Conservation (phyloP, 1,140 invertebrate genomes). For the Rhopalosiphum maidis region DNA sequence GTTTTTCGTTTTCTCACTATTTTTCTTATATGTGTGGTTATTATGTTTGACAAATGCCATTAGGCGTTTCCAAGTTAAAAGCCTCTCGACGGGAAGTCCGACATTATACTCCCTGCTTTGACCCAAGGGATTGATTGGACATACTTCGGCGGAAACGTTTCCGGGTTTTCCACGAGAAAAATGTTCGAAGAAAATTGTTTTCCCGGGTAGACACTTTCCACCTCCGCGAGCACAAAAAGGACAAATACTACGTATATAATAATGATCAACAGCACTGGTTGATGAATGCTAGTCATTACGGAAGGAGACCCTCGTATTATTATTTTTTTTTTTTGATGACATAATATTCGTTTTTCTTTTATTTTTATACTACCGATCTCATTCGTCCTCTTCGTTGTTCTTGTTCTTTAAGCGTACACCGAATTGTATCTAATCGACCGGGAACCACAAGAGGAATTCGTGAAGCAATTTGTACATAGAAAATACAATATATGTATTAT, state of each 20-base stretch:
- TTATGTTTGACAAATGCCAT: slow-evolving; percentile 57
- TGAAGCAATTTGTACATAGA: slow-evolving; percentile 22
- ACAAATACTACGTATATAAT: slow-evolving; percentile 49
- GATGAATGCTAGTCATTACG: slow-evolving; percentile 55
- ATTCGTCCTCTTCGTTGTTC: not conserved
- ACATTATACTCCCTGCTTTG: slow-evolving; percentile 30
- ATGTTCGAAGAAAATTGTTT: slow-evolving; percentile 54
- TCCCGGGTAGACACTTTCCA: slow-evolving; percentile 53
- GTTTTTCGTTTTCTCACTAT: slow-evolving; percentile 39
- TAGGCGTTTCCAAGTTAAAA: slow-evolving; percentile 55
- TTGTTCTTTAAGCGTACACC: slow-evolving; percentile 25
- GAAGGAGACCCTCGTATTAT: not conserved
- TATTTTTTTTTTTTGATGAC: slow-evolving; percentile 48
- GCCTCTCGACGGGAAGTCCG: slow-evolving; percentile 52
- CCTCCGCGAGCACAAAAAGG: slow-evolving; percentile 43
- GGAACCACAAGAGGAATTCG: slow-evolving; percentile 27
- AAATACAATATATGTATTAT: slow-evolving; percentile 28
- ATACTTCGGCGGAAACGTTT: slow-evolving; percentile 51
- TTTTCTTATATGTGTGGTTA: slow-evolving; percentile 42
- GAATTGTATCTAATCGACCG: slow-evolving; percentile 53
- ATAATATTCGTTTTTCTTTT: slow-evolving; percentile 50
- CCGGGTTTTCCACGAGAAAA: slow-evolving; percentile 46
- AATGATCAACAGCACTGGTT: slow-evolving; percentile 54
- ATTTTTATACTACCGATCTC: not conserved
- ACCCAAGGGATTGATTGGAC: slow-evolving; percentile 54